These are phyloP conservation scores for Aricia agestis DNA, from an alignment of 1,140 invertebrate species.

Conservation along the genomic window DNA sequence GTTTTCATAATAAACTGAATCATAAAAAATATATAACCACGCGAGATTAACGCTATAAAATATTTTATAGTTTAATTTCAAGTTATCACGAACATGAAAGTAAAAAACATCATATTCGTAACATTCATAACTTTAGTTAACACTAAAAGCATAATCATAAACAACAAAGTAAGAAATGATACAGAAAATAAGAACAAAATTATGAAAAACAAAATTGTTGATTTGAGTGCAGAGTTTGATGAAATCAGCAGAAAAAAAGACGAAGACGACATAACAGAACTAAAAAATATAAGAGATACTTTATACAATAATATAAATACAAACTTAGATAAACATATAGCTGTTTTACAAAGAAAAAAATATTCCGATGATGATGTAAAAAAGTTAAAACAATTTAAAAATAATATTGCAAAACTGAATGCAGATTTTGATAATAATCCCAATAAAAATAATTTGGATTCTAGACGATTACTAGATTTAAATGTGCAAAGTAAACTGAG, in stretches of 20 bases:
- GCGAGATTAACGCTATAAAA: not conserved
- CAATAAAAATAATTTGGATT: not conserved
- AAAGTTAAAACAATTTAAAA: not conserved
- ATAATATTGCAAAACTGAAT: not conserved
- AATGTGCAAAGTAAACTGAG: too few species aligned
- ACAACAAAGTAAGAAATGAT: not conserved
- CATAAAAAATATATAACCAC: too few species aligned
- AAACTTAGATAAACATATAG: not conserved
- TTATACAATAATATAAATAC: not conserved
- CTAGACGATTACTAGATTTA: not conserved
- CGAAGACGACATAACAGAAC: not conserved
- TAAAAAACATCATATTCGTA: not conserved
- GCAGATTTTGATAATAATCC: not conserved
- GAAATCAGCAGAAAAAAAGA: not conserved
- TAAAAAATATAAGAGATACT: not conserved
- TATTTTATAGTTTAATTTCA: not conserved
- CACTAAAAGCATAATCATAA: not conserved
- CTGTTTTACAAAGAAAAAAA: not conserved
- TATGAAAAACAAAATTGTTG: not conserved
- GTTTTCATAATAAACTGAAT: too few species aligned
- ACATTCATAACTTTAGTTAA: not conserved
- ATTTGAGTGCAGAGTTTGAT: not conserved
- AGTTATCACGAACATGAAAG: not conserved
- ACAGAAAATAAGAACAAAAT: not conserved
- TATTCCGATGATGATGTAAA: not conserved